These are phyloP conservation scores for Sycon ciliatum DNA, from an alignment of 37 sponge, comb jelly and placozoan species.

Conservation along the genomic window DNA sequence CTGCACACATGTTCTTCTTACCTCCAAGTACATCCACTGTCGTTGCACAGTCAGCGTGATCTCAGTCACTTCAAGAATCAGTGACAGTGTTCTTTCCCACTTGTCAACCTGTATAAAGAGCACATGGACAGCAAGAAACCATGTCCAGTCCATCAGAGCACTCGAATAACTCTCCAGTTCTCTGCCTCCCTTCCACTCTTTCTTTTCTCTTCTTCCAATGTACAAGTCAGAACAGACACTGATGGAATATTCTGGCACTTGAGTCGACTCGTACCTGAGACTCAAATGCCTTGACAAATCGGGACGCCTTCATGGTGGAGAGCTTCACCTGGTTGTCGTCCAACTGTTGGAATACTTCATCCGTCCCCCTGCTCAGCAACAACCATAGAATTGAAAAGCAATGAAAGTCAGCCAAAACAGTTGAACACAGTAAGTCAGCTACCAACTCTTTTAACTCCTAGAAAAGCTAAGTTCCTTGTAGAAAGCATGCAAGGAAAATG, in stretches of 20 bases:
- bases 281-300: conserved; percentile 89
- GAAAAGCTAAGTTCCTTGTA: too few species aligned
- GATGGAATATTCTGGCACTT: too few species aligned
- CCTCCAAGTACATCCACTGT: conserved; percentile 99
- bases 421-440: too few species aligned
- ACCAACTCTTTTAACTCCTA: too few species aligned
- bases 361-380: conserved; percentile 76
- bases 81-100: conserved; percentile 97
- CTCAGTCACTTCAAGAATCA: conserved; percentile 91
- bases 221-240: too few species aligned
- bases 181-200: too few species aligned
- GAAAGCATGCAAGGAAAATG: too few species aligned
- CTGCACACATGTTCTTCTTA: too few species aligned
- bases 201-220: too few species aligned
- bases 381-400: too few species aligned
- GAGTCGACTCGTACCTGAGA: conserved; percentile 44
- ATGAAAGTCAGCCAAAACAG: too few species aligned
- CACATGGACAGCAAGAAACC: too few species aligned
- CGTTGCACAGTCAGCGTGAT: conserved; percentile 91
- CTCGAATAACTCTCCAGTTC: neutral
- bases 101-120: conserved; percentile 68
- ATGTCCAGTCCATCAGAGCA: neutral
- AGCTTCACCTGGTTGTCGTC: conserved; percentile 98
- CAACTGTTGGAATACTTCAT: conserved; percentile 90
- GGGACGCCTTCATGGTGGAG: conserved; percentile 95